These are phyloP conservation scores for Pegoplata infirma DNA, from an alignment of 2,888 invertebrate genomes.

Conservation along the genomic window DNA sequence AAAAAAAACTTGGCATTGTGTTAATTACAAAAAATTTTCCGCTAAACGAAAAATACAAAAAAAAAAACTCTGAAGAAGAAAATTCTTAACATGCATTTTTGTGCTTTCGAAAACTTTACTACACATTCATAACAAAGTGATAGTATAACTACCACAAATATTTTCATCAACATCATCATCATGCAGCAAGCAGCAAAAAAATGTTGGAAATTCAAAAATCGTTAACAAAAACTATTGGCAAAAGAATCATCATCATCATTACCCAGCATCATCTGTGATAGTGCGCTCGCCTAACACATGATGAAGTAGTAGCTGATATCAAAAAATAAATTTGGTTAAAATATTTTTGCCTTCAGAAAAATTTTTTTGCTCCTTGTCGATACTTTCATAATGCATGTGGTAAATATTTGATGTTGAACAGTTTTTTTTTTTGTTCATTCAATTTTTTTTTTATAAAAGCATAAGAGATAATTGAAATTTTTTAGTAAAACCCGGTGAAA, in stretches of 20 bases:
- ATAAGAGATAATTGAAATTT: conserved; percentile 58
- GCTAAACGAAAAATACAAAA: conserved; percentile 11
- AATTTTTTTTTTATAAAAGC: neutral
- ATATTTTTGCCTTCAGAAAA: conserved; percentile 24
- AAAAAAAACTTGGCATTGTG: conserved; percentile 15
- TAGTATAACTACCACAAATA: conserved; percentile 55
- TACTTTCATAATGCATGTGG: conserved; percentile 56
- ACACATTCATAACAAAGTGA: conserved; percentile 40
- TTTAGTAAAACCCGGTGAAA: no score
- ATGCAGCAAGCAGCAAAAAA: conserved; percentile 10
- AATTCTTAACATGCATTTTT: neutral
- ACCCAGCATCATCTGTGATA: neutral
- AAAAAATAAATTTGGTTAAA: conserved; percentile 32
- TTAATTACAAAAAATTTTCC: conserved; percentile 37
- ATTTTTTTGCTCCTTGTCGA: conserved; percentile 24
- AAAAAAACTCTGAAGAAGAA: neutral
- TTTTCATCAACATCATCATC: conserved; percentile 29
- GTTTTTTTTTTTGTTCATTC: neutral
- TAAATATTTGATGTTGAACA: conserved; percentile 52
- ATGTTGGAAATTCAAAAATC: conserved; percentile 2
- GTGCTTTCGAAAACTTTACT: conserved; percentile 4
- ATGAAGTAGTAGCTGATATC: conserved; percentile 10
- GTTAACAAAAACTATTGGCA: conserved; percentile 41
- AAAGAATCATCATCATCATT: conserved; percentile 40
- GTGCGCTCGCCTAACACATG: neutral